Conservation (phyloP, 2,113 vertebrate species). For the Apteryx owenii region DNA sequence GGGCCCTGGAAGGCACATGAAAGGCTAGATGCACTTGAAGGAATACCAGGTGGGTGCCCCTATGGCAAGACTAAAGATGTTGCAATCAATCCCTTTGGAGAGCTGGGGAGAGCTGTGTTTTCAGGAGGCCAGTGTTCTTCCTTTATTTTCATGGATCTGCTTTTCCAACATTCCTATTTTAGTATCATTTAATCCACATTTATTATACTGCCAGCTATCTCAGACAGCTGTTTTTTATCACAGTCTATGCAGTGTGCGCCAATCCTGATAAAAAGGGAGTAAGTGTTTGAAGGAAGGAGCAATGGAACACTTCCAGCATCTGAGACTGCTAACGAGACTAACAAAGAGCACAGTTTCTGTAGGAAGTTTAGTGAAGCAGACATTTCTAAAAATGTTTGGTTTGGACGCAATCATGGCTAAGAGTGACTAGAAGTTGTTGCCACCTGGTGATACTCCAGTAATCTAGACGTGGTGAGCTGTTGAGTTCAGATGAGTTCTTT, state of each 20-base stretch:
- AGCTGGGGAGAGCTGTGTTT: background rate
- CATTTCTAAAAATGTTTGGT: background rate
- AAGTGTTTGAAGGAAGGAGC: background rate
- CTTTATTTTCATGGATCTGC: background rate
- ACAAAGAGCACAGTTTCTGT: background rate
- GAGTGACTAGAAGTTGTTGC: background rate
- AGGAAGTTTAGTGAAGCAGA: background rate
- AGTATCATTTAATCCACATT: background rate
- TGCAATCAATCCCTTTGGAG: background rate
- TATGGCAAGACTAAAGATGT: background rate
- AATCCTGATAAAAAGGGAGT: background rate
- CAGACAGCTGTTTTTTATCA: slow-evolving; percentile 1
- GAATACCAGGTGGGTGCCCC: background rate
- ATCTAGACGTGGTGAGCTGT: background rate
- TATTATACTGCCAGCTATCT: background rate
- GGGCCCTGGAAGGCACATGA: background rate
- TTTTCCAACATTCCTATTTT: slow-evolving; percentile 1
- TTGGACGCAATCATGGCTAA: background rate
- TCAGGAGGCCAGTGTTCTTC: background rate
- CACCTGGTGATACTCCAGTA: background rate
- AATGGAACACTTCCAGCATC: accelerated
- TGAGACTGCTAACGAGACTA: background rate
- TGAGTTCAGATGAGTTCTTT: background rate
- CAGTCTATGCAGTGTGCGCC: background rate
- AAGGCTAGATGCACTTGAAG: background rate